phyloP scores from a whole-genome alignment of 2,888 invertebrate species.

The Mellilla xanthometata region DNA sequence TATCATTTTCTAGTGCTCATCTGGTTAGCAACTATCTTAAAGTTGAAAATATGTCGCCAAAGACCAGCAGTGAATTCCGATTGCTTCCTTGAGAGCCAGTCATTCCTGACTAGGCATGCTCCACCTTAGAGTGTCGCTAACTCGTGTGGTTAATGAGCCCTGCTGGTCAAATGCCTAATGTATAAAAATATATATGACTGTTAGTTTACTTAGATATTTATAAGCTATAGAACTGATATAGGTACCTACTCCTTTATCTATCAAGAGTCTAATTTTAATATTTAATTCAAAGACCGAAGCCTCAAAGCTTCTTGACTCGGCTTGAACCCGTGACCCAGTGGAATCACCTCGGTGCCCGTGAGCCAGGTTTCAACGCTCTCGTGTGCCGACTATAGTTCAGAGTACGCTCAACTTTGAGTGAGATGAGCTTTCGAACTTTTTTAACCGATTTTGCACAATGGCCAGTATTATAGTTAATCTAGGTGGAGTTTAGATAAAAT shows the following conservation, averaged over 20 bases:
- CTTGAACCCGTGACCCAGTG: constrained; percentile 64
- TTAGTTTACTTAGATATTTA: background rate
- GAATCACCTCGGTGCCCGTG: constrained; percentile 48
- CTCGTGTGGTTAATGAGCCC: no score
- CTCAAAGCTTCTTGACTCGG: constrained; percentile 45
- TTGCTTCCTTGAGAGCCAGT: no score
- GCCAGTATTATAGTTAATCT: background rate
- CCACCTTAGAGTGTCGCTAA: no score
- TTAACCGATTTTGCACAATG: constrained; percentile 9
- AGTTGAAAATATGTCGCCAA: no score
- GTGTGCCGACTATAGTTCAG: constrained; percentile 51
- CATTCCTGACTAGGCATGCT: no score
- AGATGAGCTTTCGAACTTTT: constrained; percentile 6
- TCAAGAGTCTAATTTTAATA: constrained; percentile 15
- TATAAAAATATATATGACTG: no score
- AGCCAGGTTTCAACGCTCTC: constrained; percentile 45
- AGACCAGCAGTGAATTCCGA: no score
- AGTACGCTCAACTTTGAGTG: constrained; percentile 25
- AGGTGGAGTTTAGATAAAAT: background rate
- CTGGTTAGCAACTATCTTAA: no score
- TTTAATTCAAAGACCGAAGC: constrained; percentile 20
- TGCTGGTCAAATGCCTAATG: no score
- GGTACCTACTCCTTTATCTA: no score
- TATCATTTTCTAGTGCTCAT: no score
- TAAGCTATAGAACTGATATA: background rate